Percentiles rank a stretch among this genome's conserved stretches.
These are phyloP conservation scores for Capitella teleta DNA, from an alignment of 1,140 invertebrate species.

Conservation along the genomic window DNA sequence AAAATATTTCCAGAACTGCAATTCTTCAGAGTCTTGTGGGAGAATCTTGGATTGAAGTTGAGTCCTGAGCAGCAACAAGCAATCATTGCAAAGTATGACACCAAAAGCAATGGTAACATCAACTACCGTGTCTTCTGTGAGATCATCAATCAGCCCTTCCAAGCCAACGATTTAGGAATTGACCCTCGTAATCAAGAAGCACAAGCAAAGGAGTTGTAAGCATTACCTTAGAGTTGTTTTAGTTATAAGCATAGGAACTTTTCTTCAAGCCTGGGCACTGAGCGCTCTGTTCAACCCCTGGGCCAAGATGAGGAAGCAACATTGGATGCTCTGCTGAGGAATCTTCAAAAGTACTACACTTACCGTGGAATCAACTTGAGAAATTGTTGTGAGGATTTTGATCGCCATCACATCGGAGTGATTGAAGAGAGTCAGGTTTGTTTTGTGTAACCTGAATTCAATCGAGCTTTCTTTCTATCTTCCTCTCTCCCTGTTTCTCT, in stretches of 20 bases:
- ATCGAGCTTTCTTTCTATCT: neutral
- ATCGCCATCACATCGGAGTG: conserved; percentile 36
- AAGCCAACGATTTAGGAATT: conserved; percentile 22
- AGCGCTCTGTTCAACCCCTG: conserved; percentile 29
- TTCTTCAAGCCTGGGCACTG: conserved; percentile 31
- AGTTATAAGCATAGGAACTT: neutral
- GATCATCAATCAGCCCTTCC: conserved; percentile 30
- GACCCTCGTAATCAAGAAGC: conserved; percentile 27
- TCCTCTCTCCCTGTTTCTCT: neutral
- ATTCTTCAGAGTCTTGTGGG: conserved; percentile 37
- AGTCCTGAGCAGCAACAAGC: conserved; percentile 25
- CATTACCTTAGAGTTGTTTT: neutral
- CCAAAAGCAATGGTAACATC: conserved; percentile 27
- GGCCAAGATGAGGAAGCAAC: conserved; percentile 21
- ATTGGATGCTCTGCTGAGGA: conserved; percentile 20
- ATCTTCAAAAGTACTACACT: conserved; percentile 30
- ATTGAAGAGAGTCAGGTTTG: conserved; percentile 38
- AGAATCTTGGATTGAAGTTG: conserved; percentile 31
- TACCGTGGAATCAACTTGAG: conserved; percentile 35
- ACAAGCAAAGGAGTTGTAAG: conserved; percentile 33
- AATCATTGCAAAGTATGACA: conserved; percentile 30
- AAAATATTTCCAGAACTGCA: conserved; percentile 22
- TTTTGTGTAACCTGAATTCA: conserved; percentile 1
- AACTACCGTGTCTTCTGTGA: conserved; percentile 38
- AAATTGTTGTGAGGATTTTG: conserved; percentile 39